Conservation (phyloP, 2,888 invertebrate genomes). For the Netelia inedita region DNA sequence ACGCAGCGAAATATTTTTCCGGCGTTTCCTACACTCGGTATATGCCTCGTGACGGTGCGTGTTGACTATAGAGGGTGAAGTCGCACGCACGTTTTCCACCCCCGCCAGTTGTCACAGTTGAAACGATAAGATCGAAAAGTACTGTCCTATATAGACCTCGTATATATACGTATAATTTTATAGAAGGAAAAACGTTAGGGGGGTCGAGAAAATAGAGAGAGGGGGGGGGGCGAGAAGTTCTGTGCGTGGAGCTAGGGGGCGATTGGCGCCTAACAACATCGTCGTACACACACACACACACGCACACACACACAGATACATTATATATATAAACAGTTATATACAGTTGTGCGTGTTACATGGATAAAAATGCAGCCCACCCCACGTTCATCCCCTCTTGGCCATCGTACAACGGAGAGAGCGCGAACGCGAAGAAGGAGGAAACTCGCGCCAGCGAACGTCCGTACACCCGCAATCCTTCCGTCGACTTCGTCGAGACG, state of each 20-base stretch:
- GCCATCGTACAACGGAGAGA: slow-evolving; percentile 38
- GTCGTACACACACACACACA: background rate
- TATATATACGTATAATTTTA: background rate
- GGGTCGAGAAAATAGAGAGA: slow-evolving; percentile 40
- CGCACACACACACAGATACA: background rate
- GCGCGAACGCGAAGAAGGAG: slow-evolving; percentile 60
- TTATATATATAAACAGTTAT: background rate
- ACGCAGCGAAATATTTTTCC: background rate
- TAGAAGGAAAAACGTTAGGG: slow-evolving; percentile 9
- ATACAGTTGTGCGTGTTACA: slow-evolving; percentile 44
- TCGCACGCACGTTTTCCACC: slow-evolving; percentile 24
- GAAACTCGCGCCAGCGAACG: slow-evolving; percentile 53
- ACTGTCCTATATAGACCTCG: background rate
- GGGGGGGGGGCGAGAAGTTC: slow-evolving; percentile 63
- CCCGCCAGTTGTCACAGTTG: slow-evolving; percentile 19
- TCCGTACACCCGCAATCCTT: slow-evolving; percentile 63
- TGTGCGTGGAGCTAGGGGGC: slow-evolving; percentile 53
- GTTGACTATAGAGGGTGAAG: slow-evolving; percentile 25
- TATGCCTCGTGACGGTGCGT: slow-evolving; percentile 27
- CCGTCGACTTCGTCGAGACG: slow-evolving; percentile 64
- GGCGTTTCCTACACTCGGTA: background rate
- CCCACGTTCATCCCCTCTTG: slow-evolving; percentile 57
- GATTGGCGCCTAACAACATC: slow-evolving; percentile 42
- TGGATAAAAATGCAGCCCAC: slow-evolving; percentile 58
- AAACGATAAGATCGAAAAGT: slow-evolving; percentile 53